Base-by-base conservation (phyloP, 2,888 invertebrate genomes). In the Acanthacorydalis orientalis region DNA sequence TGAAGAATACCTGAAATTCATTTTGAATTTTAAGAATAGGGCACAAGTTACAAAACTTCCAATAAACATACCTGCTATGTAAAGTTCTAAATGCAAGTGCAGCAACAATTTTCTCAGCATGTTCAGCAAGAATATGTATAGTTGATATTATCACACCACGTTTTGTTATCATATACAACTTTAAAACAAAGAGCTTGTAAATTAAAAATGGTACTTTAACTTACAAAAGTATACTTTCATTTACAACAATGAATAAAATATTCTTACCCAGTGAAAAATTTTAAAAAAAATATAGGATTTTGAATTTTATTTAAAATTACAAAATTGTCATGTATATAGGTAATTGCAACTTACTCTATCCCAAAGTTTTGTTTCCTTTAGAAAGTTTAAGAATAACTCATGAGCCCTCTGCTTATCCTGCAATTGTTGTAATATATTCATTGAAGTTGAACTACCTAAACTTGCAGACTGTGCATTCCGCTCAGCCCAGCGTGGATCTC, bases 331-430 rank as follows among this genome's bases (percentile, higher is more conserved):
- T n/a, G n/a, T n/a, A n/a, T n/a, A n/a, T n/a, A n/a, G n/a, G 23
- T 23, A 23, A 23, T 23, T 23, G 6, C 6, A 23, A 23, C 65
- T 63, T 53, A 83, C 74, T 54, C 78, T 72, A 44, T 66, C 69
- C 82, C 81, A 81, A 32, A 85, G 67, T 1, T 74, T 73, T 33
- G 76, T 69, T 41, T 78, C 75, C 55, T 80, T 77, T 45, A 89
- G 64, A 64, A 93, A 93, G 49, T 77, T 74, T 2, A 88, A 65
- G 59, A 81, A 87, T 50, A 86, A 73, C 51, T 80, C 73, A 54
- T 88, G 73, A 0, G 87, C 90, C 57, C 80, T 77, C 59, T 81
- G 82, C 67, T 95, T 95, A 62, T 92, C 91, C 53, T 82, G 79
- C 47, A 96, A 68, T 62, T 95, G 93, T 52, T 84, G 83, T 1